phyloP scores from a whole-genome alignment of 2,113 vertebrate genomes.

The Eudyptes chrysolophus region DNA sequence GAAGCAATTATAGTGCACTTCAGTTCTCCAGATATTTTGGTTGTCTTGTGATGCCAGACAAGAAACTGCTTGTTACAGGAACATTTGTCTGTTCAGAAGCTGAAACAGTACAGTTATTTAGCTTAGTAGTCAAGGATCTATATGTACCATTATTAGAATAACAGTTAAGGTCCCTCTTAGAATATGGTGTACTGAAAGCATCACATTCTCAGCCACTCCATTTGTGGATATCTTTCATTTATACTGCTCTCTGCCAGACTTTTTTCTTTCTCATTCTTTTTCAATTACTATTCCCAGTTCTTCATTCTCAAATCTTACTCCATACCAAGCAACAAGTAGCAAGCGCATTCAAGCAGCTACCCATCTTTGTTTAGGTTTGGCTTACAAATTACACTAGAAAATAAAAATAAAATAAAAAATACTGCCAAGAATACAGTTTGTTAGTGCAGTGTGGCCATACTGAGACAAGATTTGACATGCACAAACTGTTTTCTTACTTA shows the following conservation, averaged over 20 bases:
- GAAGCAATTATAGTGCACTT: background rate
- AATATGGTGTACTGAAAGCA: background rate
- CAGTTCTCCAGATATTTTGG: background rate
- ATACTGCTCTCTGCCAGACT: background rate
- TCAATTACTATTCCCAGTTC: background rate
- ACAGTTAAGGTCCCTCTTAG: background rate
- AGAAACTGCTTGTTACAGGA: background rate
- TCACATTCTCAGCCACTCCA: background rate
- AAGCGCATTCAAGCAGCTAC: background rate
- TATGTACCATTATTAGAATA: background rate
- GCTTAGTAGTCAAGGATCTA: background rate
- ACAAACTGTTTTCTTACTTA: background rate
- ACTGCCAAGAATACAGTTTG: background rate
- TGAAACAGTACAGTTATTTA: background rate
- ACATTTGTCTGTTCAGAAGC: background rate
- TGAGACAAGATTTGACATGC: background rate
- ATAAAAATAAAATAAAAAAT: background rate
- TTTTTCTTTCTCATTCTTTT: background rate
- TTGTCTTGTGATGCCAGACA: background rate
- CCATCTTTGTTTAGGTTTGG: background rate
- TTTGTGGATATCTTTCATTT: background rate
- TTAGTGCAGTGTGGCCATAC: background rate
- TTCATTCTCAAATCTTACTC: background rate
- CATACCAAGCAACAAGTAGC: background rate
- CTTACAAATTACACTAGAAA: background rate